These are phyloP conservation scores for Todiramphus saurophagus DNA, from an alignment of 2,113 vertebrate genomes.

Conservation along the genomic window DNA sequence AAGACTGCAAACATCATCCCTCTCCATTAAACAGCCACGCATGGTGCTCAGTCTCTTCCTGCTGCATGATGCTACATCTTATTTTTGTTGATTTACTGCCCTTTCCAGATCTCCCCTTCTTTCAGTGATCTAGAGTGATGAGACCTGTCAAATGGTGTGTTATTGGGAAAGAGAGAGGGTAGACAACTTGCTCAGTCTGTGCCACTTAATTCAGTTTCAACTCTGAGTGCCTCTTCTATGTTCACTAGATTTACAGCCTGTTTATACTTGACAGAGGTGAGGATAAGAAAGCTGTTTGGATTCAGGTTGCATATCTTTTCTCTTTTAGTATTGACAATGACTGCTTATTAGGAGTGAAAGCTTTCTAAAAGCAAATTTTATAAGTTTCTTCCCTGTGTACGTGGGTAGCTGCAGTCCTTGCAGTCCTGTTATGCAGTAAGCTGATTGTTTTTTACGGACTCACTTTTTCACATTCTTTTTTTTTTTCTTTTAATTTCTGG, in stretches of 20 bases:
- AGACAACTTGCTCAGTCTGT: neutral
- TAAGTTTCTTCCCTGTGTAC: rapidly evolving
- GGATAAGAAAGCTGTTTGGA: neutral
- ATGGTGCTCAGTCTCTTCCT: neutral
- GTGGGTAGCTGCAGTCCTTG: neutral
- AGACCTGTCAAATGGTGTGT: neutral
- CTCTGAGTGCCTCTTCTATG: neutral
- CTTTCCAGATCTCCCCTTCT: neutral
- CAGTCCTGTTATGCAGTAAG: neutral
- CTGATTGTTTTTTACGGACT: neutral
- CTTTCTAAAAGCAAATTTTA: neutral
- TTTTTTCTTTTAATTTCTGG: neutral
- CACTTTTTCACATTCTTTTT: neutral
- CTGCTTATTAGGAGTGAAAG: neutral
- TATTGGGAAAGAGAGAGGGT: neutral
- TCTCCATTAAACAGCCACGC: slow-evolving; percentile 11
- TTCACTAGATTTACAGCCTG: neutral
- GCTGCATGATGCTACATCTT: neutral
- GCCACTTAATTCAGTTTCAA: neutral
- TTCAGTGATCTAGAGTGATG: neutral
- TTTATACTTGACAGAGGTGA: neutral
- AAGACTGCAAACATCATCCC: neutral
- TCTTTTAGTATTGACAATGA: neutral
- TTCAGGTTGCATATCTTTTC: neutral
- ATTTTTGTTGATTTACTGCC: neutral